phyloP scores from a whole-genome alignment of 1,140 invertebrate genomes.

The Aphelinus atriplicis region DNA sequence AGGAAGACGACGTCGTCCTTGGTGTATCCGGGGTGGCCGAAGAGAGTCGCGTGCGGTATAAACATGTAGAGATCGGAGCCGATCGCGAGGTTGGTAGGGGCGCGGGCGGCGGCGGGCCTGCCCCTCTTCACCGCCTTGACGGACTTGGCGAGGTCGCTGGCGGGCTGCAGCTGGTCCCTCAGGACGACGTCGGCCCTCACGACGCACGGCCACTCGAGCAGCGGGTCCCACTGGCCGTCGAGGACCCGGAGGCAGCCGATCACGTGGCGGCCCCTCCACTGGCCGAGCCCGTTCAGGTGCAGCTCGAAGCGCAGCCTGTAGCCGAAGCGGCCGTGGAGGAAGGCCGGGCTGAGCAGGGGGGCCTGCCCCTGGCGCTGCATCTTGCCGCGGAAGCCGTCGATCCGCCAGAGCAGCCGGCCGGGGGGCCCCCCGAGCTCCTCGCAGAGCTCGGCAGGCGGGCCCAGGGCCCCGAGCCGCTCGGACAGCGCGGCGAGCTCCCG shows the following conservation, averaged over 20 bases:
- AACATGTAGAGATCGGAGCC: conserved; percentile 76
- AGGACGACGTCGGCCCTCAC: conserved; percentile 71
- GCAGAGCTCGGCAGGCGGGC: conserved; percentile 40
- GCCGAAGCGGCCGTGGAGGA: conserved; percentile 75
- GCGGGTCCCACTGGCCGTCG: conserved; percentile 74
- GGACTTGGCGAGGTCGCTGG: conserved; percentile 63
- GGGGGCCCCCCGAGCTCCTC: conserved; percentile 42
- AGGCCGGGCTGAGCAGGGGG: conserved; percentile 72
- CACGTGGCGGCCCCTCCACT: conserved; percentile 77
- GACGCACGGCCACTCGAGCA: conserved; percentile 76
- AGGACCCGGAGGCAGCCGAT: conserved; percentile 74
- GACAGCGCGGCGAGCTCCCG: conserved; percentile 50
- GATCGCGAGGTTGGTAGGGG: conserved; percentile 61
- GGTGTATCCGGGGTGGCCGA: conserved; percentile 71
- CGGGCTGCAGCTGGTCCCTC: conserved; percentile 69
- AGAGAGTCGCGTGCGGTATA: conserved; percentile 75
- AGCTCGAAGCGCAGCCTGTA: conserved; percentile 75
- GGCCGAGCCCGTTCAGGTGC: conserved; percentile 76
- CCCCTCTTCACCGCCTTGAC: conserved; percentile 63
- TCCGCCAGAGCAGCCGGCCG: conserved; percentile 75
- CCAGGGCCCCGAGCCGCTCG: conserved; percentile 44
- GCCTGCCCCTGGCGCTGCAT: conserved; percentile 72
- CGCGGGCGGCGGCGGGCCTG: conserved; percentile 63
- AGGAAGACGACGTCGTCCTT: conserved; percentile 74
- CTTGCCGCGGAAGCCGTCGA: conserved; percentile 72